phyloP scores from a whole-genome alignment of 2,888 invertebrate species.

The Drosophila kambysellisi region DNA sequence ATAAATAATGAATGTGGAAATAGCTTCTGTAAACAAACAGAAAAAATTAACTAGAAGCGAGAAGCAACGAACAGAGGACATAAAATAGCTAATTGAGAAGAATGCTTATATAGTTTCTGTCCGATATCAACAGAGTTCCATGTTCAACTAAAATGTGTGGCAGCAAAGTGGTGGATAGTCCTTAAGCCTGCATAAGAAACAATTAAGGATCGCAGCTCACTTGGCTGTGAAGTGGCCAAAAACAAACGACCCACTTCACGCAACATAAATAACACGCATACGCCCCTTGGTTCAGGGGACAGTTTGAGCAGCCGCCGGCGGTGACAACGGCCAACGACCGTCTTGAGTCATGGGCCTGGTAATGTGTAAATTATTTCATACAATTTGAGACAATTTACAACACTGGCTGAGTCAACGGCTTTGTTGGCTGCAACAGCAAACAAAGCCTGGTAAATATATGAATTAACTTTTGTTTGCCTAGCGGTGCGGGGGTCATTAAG shows the following conservation, averaged over 20 bases:
- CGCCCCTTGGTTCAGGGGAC: slow-evolving; percentile 69
- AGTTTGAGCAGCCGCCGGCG: slow-evolving; percentile 33
- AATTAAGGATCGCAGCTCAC: slow-evolving; percentile 68
- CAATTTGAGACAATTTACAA: slow-evolving; percentile 82
- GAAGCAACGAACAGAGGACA: background rate
- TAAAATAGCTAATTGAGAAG: slow-evolving; percentile 10
- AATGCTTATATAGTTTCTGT: background rate
- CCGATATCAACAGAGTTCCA: background rate
- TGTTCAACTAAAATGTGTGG: slow-evolving; percentile 27
- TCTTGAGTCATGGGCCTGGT: slow-evolving; percentile 75
- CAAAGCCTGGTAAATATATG: slow-evolving; percentile 69
- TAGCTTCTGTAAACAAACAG: slow-evolving; percentile 12
- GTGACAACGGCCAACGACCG: slow-evolving; percentile 51
- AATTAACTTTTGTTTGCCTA: slow-evolving; percentile 71
- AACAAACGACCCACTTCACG: slow-evolving; percentile 77
- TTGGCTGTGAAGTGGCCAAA: slow-evolving; percentile 69
- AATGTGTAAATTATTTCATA: slow-evolving; percentile 81
- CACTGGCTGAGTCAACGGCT: slow-evolving; percentile 52
- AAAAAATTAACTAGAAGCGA: slow-evolving; percentile 10
- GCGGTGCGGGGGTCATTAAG: slow-evolving; percentile 22
- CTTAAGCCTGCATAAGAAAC: slow-evolving; percentile 70
- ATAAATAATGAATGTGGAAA: slow-evolving; percentile 42
- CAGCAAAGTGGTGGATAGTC: slow-evolving; percentile 32
- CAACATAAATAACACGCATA: slow-evolving; percentile 79
- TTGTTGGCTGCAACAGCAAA: slow-evolving; percentile 50